phyloP scores from a whole-genome alignment of 53 echinoderm and acorn worm genomes.

The Holothuria leucospilota region DNA sequence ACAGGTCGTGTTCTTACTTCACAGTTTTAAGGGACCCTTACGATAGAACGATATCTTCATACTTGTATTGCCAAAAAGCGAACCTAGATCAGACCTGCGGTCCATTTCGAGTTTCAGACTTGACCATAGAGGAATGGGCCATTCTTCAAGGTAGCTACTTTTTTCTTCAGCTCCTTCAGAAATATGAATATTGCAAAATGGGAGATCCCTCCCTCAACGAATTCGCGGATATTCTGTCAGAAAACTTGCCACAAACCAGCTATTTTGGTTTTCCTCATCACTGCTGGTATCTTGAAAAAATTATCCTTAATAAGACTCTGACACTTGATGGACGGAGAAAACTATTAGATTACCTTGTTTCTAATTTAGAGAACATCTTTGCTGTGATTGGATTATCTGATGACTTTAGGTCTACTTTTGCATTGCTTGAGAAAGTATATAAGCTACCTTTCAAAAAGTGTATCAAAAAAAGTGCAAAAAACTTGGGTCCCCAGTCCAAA shows the following conservation, averaged over 20 bases:
- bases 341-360: slow-evolving; percentile 60
- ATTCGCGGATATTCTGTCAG: neutral
- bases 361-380: slow-evolving; percentile 80
- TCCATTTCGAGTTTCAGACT: slow-evolving; percentile 47
- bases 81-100: slow-evolving; percentile 73
- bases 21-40: slow-evolving; percentile 83
- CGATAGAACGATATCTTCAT: slow-evolving; percentile 70
- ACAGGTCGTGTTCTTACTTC: slow-evolving; percentile 73
- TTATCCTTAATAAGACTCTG: slow-evolving; percentile 62
- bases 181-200: slow-evolving; percentile 63
- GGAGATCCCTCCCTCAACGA: neutral
- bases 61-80: slow-evolving; percentile 67
- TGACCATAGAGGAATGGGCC: slow-evolving; percentile 78
- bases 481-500: neutral
- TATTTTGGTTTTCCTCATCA: slow-evolving; percentile 18
- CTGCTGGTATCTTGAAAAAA: slow-evolving; percentile 78
- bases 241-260: neutral
- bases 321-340: slow-evolving; percentile 41
- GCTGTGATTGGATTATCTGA: slow-evolving; percentile 73
- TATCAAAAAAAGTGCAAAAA: neutral
- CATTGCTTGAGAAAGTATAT: slow-evolving; percentile 69
- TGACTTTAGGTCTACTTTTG: slow-evolving; percentile 68
- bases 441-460: slow-evolving; percentile 66
- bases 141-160: slow-evolving; percentile 82
- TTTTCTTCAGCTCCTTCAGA: slow-evolving; percentile 75